These are phyloP conservation scores for Syrista parreyssii DNA, from an alignment of 2,888 invertebrate species.

Conservation along the genomic window DNA sequence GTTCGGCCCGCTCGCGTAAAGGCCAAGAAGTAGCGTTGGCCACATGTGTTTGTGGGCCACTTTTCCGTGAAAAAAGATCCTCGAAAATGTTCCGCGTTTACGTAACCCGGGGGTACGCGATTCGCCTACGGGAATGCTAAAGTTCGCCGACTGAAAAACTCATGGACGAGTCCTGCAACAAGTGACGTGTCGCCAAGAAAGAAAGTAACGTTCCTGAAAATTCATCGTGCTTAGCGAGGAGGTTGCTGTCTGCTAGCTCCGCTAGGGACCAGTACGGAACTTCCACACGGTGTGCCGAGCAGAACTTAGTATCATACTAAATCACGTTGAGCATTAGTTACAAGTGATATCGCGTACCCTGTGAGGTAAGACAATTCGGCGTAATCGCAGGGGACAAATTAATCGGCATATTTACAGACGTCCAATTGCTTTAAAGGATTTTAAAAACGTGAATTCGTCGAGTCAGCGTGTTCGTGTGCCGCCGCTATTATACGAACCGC, in stretches of 20 bases:
- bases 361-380: background rate
- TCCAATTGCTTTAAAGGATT: background rate
- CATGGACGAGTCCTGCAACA: conserved; percentile 14
- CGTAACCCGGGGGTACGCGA: conserved; percentile 53
- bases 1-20: conserved; percentile 41
- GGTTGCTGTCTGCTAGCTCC: conserved; percentile 31
- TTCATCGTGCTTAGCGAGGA: conserved; percentile 11
- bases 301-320: background rate
- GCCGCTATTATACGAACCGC: conserved; percentile 15
- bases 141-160: conserved; percentile 21
- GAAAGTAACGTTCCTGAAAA: conserved; percentile 24
- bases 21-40: conserved; percentile 51
- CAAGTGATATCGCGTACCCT: background rate
- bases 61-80: conserved; percentile 41
- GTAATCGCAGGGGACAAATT: background rate
- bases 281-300: background rate
- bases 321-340: background rate
- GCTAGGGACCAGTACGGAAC: conserved; percentile 11
- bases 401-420: background rate
- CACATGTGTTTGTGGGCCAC: conserved; percentile 53
- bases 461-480: conserved; percentile 46
- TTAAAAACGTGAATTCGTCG: conserved; percentile 41
- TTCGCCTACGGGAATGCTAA: conserved; percentile 27
- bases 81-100: conserved; percentile 57
- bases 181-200: conserved; percentile 16